Evolutionary conservation across 1,140 invertebrate species (phyloP), one percentile per base, ranked within the genome.

Genomic region (Ericerus pela): DNA sequence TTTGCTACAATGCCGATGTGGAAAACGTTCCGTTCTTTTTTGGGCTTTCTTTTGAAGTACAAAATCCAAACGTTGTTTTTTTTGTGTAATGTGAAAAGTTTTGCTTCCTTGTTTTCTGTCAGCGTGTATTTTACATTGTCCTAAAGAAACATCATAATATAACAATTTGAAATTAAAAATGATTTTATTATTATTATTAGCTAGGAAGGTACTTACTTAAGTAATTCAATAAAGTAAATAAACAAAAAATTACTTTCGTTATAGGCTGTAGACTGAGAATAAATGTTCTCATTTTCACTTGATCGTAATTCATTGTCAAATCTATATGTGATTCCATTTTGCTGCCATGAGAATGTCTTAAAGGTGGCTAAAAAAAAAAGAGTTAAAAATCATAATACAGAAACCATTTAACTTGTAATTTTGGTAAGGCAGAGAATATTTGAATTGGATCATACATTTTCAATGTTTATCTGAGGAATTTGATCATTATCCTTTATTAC

Each of bases 201-300:
- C 8, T 10, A 33, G 30, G 8, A n/a, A 33, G 30, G 30, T 33
- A 33, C 30, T 10, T 47, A 20, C 14, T 8, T 16, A 20, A 47
- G 26, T 10, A 33, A 33, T 10, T 10, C 8, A 33, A 33, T 33
- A 33, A 33, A 33, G n/a, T n/a, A 33, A 33, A 33, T 10, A 33
- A 33, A 33, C 8, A 33, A 33, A 33, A 8, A 33, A 33, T 8
- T 47, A 47, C 41, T 22, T 47, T 47, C 3, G 41, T 47, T 4
- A 24, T 24, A 10, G 41, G 41, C 26, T 47, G 41, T 12, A 47
- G 22, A 14, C 16, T 18, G 22, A 47, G 26, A 4, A 47, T 47
- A 47, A 24, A 24, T 24, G 41, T 47, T 47, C 26, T 47, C 41
- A 14, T 47, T 47, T 47, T 47, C 41, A 47, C 2, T 47, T 47